Conservation (phyloP, 2,888 invertebrate genomes). For the Morpho deidamia region DNA sequence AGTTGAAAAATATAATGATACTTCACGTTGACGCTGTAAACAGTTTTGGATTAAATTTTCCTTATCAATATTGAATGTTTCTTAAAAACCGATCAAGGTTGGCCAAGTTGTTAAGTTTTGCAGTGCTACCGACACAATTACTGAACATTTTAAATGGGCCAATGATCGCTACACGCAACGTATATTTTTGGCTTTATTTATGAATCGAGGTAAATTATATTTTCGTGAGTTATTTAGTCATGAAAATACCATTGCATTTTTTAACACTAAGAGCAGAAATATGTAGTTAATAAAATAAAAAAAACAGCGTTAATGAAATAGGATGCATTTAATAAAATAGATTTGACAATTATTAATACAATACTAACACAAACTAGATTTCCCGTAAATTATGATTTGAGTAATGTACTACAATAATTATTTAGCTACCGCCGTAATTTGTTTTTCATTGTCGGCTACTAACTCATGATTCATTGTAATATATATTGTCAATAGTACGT, state of each 20-base stretch:
- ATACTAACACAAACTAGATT: too few relatives aligned
- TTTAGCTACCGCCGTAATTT: neutral
- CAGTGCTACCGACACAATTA: conserved; percentile 20
- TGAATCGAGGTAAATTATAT: too few relatives aligned
- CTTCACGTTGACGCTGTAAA: neutral
- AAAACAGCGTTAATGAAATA: too few relatives aligned
- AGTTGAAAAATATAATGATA: too few relatives aligned
- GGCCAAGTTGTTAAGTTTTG: conserved; percentile 13
- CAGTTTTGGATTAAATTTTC: neutral
- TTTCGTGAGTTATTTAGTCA: too few relatives aligned
- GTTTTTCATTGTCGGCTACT: neutral
- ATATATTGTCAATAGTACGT: too few relatives aligned
- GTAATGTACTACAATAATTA: neutral
- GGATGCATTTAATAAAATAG: too few relatives aligned
- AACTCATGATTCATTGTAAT: neutral
- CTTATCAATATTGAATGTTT: neutral
- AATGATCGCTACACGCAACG: conserved; percentile 44
- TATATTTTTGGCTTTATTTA: conserved; percentile 18
- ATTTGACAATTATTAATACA: too few relatives aligned
- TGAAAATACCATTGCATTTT: too few relatives aligned
- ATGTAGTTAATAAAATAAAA: too few relatives aligned
- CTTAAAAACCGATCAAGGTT: conserved; percentile 12
- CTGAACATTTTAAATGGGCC: conserved; percentile 47
- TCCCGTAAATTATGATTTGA: too few relatives aligned
- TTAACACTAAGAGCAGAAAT: too few relatives aligned